Evolutionary conservation across 2,888 invertebrate species (phyloP).

Genomic region (Augochlorella aurata): DNA sequence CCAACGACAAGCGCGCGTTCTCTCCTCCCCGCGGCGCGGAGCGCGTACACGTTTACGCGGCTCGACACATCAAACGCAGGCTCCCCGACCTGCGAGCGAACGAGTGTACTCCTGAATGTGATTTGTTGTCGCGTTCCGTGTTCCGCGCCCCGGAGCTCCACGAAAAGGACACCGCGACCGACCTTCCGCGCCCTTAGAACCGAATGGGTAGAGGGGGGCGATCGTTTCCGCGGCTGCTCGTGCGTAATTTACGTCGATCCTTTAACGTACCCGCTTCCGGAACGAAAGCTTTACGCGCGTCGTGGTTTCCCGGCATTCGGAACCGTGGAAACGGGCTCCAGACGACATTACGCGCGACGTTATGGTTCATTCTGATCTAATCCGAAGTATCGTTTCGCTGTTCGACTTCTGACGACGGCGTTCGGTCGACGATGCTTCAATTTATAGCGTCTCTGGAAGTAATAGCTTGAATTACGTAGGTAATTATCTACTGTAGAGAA

Average conservation of each 20-base stretch:
- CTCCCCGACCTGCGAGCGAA: constrained; percentile 10
- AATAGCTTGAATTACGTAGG: too few species aligned
- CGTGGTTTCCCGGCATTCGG: neutral
- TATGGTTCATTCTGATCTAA: neutral
- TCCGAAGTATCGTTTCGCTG: neutral
- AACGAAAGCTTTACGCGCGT: neutral
- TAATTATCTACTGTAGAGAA: too few species aligned
- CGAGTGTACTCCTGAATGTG: constrained; percentile 59
- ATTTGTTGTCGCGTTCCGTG: constrained; percentile 60
- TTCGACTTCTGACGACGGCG: neutral
- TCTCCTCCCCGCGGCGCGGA: neutral
- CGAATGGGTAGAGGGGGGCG: constrained; percentile 24
- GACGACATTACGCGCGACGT: neutral
- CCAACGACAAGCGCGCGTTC: neutral
- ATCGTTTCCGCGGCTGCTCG: constrained; percentile 32
- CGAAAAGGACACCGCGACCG: constrained; percentile 29
- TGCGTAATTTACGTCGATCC: constrained; percentile 41
- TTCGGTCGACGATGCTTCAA: too few species aligned
- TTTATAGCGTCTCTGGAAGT: too few species aligned
- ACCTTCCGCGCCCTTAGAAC: neutral
- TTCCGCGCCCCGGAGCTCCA: constrained; percentile 15
- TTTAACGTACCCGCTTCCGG: neutral
- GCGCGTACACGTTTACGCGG: constrained; percentile 27
- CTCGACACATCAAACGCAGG: constrained; percentile 65
- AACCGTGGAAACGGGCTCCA: neutral